Evolutionary conservation across 2,888 invertebrate genomes (phyloP).

Genomic region (Polydesmus complanatus): DNA sequence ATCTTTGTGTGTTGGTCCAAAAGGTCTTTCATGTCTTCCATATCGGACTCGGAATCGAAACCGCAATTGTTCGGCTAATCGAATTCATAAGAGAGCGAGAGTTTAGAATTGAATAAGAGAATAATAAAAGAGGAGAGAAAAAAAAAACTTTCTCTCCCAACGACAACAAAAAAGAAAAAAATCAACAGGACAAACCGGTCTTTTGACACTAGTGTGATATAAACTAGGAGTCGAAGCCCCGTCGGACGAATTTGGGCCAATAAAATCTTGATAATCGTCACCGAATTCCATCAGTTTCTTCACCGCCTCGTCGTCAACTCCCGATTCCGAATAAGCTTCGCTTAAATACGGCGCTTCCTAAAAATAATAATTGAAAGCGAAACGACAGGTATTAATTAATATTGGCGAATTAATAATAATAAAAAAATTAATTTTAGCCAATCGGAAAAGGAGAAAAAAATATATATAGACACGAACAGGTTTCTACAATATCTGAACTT

Average conservation of each 20-base stretch:
- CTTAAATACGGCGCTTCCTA: slow-evolving; percentile 76
- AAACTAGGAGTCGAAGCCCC: slow-evolving; percentile 63
- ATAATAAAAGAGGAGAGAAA: too few species aligned
- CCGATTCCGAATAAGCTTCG: slow-evolving; percentile 67
- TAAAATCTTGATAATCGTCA: slow-evolving; percentile 75
- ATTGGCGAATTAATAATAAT: too few species aligned
- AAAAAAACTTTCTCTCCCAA: too few species aligned
- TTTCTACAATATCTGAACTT: too few species aligned
- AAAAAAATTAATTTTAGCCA: too few species aligned
- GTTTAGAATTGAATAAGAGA: too few species aligned
- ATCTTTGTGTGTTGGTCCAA: slow-evolving; percentile 49
- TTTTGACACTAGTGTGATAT: not conserved
- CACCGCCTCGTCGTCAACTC: slow-evolving; percentile 69
- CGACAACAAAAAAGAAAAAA: too few species aligned
- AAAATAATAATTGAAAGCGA: slow-evolving; percentile 18
- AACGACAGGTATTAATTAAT: too few species aligned
- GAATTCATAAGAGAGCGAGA: too few species aligned
- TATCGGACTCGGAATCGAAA: slow-evolving; percentile 48
- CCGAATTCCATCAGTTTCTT: slow-evolving; percentile 69
- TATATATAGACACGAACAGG: too few species aligned
- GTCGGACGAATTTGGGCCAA: slow-evolving; percentile 82
- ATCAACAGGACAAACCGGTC: not conserved
- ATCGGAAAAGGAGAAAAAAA: too few species aligned
- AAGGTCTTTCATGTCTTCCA: slow-evolving; percentile 48
- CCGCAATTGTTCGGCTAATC: slow-evolving; percentile 34